These are phyloP conservation scores for Porites divaricata DNA, from an alignment of 92 coral and sea anemone species.

Conservation along the genomic window DNA sequence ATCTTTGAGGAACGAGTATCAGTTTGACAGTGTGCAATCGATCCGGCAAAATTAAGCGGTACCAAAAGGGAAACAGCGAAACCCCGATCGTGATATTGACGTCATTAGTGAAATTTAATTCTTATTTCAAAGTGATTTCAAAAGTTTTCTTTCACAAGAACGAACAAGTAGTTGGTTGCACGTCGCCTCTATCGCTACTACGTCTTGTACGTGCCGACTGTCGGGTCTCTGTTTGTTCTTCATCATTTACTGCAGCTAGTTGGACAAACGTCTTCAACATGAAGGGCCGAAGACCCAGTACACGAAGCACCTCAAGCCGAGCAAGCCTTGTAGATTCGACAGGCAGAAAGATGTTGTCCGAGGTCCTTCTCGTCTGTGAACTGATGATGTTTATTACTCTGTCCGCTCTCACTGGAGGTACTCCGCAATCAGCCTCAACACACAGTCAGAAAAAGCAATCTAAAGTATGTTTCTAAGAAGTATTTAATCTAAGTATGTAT, in stretches of 20 bases:
- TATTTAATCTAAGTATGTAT: no score
- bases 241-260: conserved; percentile 24
- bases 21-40: no score
- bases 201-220: background rate
- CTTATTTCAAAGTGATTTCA: background rate
- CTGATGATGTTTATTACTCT: conserved; percentile 76
- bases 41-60: background rate
- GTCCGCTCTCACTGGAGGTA: conserved; percentile 70
- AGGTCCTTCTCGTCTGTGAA: conserved; percentile 85
- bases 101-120: conserved; percentile 22
- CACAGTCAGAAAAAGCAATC: conserved; percentile 11
- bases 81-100: conserved; percentile 6
- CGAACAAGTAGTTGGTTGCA: background rate
- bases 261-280: conserved; percentile 20
- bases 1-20: no score
- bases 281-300: conserved; percentile 72
- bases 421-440: conserved; percentile 29
- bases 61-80: background rate
- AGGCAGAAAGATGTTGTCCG: conserved; percentile 77
- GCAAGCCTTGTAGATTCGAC: conserved; percentile 63
- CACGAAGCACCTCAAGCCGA: conserved; percentile 76
- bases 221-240: background rate
- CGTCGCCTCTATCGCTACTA: background rate
- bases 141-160: background rate
- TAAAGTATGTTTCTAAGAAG: conserved; percentile 21